Conservation (phyloP, 1,140 invertebrate species). For the Calephelis nemesis region DNA sequence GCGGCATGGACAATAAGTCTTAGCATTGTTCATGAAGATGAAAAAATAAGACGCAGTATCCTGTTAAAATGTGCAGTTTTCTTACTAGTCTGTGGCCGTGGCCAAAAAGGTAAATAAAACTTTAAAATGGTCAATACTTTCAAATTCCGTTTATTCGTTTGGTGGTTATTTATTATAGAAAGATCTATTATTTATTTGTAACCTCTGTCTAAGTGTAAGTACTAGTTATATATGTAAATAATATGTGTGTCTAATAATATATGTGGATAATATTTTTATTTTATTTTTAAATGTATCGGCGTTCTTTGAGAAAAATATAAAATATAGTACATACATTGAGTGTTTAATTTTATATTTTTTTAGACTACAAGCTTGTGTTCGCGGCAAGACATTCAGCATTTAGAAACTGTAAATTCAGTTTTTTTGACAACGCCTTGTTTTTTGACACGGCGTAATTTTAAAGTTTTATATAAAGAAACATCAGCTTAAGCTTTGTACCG, state of each 20-base stretch:
- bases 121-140: background rate
- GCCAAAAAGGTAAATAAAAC: background rate
- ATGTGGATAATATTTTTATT: conserved; percentile 39
- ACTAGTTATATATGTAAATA: conserved; percentile 29
- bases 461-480: too few relatives aligned
- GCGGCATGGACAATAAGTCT: too few relatives aligned
- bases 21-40: too few relatives aligned
- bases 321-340: conserved; percentile 51
- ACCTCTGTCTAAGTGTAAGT: conserved; percentile 9
- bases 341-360: conserved; percentile 34
- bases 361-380: background rate
- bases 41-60: too few relatives aligned
- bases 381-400: too few relatives aligned
- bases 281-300: conserved; percentile 36
- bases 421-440: too few relatives aligned
- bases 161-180: conserved; percentile 5
- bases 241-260: conserved; percentile 37
- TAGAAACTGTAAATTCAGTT: too few relatives aligned
- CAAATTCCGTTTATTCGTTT: background rate
- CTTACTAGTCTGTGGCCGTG: too few relatives aligned
- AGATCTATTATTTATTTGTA: conserved; percentile 18
- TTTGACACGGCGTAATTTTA: too few relatives aligned
- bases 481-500: too few relatives aligned
- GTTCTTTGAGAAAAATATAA: conserved; percentile 40
- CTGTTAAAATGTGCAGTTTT: too few relatives aligned